phyloP scores from a whole-genome alignment of 1,140 invertebrate species.

The Ceratina calcarata region DNA sequence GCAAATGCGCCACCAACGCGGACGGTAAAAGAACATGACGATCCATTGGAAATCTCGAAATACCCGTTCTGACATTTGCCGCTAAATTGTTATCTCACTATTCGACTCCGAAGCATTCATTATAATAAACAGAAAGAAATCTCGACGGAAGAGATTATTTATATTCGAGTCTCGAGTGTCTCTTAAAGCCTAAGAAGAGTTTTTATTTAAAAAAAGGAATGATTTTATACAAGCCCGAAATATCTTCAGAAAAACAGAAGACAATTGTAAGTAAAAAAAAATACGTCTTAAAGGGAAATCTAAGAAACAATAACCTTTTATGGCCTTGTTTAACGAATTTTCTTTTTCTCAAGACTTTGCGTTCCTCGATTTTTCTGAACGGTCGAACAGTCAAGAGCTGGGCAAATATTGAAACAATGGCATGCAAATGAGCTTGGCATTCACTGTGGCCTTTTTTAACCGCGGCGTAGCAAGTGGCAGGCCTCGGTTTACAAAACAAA shows the following conservation, averaged over 20 bases:
- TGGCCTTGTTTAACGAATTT: too few relatives aligned
- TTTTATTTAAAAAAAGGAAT: too few relatives aligned
- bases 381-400: slow-evolving; percentile 1
- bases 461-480: slow-evolving; percentile 15
- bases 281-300: not conserved
- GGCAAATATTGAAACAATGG: slow-evolving; percentile 40
- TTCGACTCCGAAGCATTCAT: not conserved
- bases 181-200: too few relatives aligned
- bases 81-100: not conserved
- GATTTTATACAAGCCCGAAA: too few relatives aligned
- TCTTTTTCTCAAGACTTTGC: too few relatives aligned
- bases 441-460: not conserved
- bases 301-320: not conserved
- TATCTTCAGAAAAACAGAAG: too few relatives aligned
- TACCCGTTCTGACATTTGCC: not conserved
- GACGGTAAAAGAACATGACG: not conserved
- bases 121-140: too few relatives aligned
- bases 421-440: slow-evolving; percentile 34
- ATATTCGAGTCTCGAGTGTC: not conserved
- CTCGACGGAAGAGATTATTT: not conserved
- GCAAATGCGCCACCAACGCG: not conserved
- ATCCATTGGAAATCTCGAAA: not conserved
- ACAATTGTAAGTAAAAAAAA: not conserved
- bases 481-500: slow-evolving; percentile 39
- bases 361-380: not conserved